Evolutionary conservation across 1,140 invertebrate genomes (phyloP).

Genomic region (Eumeta japonica): DNA sequence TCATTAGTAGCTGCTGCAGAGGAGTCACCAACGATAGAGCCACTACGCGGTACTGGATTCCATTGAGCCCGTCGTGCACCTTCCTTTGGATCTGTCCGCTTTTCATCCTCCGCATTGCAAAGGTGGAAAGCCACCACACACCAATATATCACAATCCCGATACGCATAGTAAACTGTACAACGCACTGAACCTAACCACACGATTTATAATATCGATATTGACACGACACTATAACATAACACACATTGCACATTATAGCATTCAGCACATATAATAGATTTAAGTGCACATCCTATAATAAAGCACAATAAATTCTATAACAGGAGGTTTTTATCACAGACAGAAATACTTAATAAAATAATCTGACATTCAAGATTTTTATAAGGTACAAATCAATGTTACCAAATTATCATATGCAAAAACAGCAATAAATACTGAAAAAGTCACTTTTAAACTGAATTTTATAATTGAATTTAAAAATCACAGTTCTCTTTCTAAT

Average conservation of each 20-base stretch:
- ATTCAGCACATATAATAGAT: slow-evolving; percentile 20
- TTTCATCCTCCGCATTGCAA: slow-evolving; percentile 46
- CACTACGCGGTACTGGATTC: slow-evolving; percentile 33
- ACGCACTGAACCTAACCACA: slow-evolving; percentile 38
- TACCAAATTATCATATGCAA: too few species aligned
- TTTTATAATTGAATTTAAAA: too few species aligned
- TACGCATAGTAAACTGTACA: slow-evolving; percentile 52
- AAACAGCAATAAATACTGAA: too few species aligned
- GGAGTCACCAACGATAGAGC: slow-evolving; percentile 35
- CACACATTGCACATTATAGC: slow-evolving; percentile 40
- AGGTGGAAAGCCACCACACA: slow-evolving; percentile 50
- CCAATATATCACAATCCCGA: slow-evolving; percentile 52
- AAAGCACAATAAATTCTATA: slow-evolving; percentile 27
- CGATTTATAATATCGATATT: slow-evolving; percentile 32
- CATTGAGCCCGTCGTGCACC: slow-evolving; percentile 38
- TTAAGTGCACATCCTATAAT: slow-evolving; percentile 38
- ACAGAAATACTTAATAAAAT: slow-evolving; percentile 31
- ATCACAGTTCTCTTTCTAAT: too few species aligned
- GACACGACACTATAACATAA: slow-evolving; percentile 26
- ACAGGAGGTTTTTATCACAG: slow-evolving; percentile 43
- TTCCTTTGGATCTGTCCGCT: slow-evolving; percentile 42
- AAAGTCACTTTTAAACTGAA: too few species aligned
- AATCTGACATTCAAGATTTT: slow-evolving; percentile 29
- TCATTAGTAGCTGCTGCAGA: slow-evolving; percentile 39
- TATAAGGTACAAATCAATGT: too few species aligned